Base-by-base conservation (phyloP, 2,888 invertebrate genomes). In the Cephonodes hylas region DNA sequence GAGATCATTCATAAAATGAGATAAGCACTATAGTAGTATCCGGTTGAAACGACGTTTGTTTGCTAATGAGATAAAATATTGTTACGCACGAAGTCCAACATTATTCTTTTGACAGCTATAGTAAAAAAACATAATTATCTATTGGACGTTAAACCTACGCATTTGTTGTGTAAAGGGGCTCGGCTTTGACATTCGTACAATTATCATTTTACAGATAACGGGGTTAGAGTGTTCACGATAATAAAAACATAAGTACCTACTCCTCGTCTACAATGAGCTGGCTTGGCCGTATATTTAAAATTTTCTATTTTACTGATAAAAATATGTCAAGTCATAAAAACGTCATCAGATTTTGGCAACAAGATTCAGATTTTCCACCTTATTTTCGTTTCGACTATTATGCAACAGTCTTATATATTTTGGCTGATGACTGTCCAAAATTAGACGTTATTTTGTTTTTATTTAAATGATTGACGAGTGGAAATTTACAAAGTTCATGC, bases 111-210 rank as follows among this genome's bases (percentile, higher is more conserved):
- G 18, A 58, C 18, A 42, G 7, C 20, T 42, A 27, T 48, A 18
- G 38, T 48, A 53, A 62, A 22, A 58, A 58, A 58, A 48, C n/a
- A 18, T 42, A n/a, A n/a, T 58, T 62, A 62, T 62, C 48, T 31
- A 15, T 22, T 42, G 57, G 42, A n/a, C 44, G 42, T 31, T 59
- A 20, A 38, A 56, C 22, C 22, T 20, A 46, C 27, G 25, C 31
- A 10, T 45, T 22, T 45, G 38, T 13, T n/a, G 48, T 46, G 48
- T 62, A 62, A 44, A 63, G 60, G 66, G 71, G 70, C 70, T 70
- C 66, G 70, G 25, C 71, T 62, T 61, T 60, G 63, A 65, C 65
- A 69, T 61, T 44, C 46, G 22, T 34, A 46, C 10, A 45, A 22
- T 59, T 59, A 59, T 59, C 46, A n/a, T 6, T 23, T n/a, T 7